A percentile compares a stretch with the other conserved stretches of the same genome.
Evolutionary conservation across 2,888 invertebrate genomes (phyloP).

Genomic region (Chaetogeoica ovagalla): DNA sequence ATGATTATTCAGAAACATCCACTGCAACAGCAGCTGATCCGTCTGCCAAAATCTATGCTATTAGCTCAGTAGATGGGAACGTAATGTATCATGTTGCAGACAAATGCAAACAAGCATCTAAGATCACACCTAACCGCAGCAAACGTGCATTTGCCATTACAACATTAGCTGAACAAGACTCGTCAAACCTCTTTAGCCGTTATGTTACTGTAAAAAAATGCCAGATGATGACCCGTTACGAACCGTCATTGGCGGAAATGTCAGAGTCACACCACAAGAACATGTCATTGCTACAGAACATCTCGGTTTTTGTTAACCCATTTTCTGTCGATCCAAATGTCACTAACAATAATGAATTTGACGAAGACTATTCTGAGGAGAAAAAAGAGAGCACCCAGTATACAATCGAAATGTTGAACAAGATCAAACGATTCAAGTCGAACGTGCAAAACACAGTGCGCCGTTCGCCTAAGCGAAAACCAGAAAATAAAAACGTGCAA

Average conservation of each 20-base stretch:
- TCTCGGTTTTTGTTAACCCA: conserved; percentile 71
- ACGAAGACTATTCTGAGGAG: conserved; percentile 56
- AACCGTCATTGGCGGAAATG: conserved; percentile 53
- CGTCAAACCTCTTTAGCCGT: conserved; percentile 43
- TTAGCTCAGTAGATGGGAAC: conserved; percentile 75
- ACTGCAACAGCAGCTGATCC: conserved; percentile 29
- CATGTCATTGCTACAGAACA: conserved; percentile 59
- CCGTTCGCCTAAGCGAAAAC: conserved; percentile 49
- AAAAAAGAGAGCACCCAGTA: conserved; percentile 45
- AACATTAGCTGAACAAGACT: conserved; percentile 61
- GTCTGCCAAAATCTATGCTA: conserved; percentile 73
- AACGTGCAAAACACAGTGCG: conserved; percentile 50
- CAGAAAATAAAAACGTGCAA: conserved; percentile 47
- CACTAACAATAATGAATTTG: conserved; percentile 57
- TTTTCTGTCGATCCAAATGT: conserved; percentile 59
- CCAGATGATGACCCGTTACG: conserved; percentile 55
- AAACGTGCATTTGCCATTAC: conserved; percentile 63
- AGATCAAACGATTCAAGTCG: conserved; percentile 49
- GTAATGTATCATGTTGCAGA: conserved; percentile 54
- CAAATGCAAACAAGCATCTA: conserved; percentile 56
- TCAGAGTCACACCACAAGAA: conserved; percentile 55
- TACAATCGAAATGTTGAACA: conserved; percentile 45
- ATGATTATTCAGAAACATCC: conserved; percentile 58
- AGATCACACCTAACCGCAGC: conserved; percentile 55
- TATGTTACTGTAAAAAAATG: conserved; percentile 57